Evolutionary conservation across 2,113 vertebrate genomes (phyloP).

Genomic region (Nibea albiflora): DNA sequence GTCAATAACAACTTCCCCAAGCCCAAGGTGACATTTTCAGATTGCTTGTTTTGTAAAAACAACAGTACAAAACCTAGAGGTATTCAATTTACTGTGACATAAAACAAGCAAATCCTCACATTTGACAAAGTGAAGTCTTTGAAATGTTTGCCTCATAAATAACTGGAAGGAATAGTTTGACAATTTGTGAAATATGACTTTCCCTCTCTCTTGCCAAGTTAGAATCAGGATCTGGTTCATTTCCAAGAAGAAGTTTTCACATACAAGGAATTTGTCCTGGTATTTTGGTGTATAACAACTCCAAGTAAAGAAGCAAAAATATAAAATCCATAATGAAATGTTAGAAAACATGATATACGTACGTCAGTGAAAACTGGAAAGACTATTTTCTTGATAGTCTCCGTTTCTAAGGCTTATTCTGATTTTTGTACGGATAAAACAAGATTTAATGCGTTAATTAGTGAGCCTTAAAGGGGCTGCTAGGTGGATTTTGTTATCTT

Average conservation of each 20-base stretch:
- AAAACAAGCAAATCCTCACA: neutral
- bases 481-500: neutral
- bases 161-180: conserved; percentile 1
- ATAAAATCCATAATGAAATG: too few relatives aligned
- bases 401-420: neutral
- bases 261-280: too few relatives aligned
- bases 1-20: neutral
- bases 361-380: too few relatives aligned
- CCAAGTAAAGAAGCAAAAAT: too few relatives aligned
- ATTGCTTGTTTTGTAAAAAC: conserved; percentile 3
- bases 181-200: conserved; percentile 5
- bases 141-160: conserved; percentile 22
- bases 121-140: neutral
- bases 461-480: neutral
- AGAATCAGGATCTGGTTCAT: neutral
- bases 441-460: neutral
- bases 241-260: too few relatives aligned
- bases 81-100: neutral
- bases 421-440: too few relatives aligned
- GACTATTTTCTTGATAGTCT: neutral
- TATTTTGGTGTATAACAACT: too few relatives aligned
- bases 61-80: neutral
- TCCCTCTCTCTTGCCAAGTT: neutral
- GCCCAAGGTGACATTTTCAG: conserved; percentile 2
- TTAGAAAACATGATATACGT: too few relatives aligned